Base-by-base conservation (phyloP, 2,888 invertebrate genomes). In the Adelphocoris suturalis region DNA sequence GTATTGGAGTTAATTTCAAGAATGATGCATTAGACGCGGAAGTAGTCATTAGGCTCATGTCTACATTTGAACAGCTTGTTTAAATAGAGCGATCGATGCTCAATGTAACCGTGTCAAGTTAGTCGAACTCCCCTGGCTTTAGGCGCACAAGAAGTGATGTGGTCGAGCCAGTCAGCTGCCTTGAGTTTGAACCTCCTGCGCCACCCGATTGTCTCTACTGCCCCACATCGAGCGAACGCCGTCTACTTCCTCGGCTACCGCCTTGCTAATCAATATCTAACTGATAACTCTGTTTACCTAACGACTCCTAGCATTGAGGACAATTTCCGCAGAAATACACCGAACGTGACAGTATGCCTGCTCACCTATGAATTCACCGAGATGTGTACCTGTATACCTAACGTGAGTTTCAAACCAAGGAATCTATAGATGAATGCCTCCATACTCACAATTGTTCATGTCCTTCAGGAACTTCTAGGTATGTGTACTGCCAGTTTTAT, bases 271-370 rank as follows among this genome's bases (percentile, higher is more conserved):
- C 76, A 37, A 76, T 76, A 76, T 0, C 3, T 1, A 37, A 37
- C 76, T 76, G 76, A 76, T 76, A 76, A 76, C 76, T 76, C 27
- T 76, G 76, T 76, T 76, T 76, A 76, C 76, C 16, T 76, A 27
- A 37, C 28, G 23, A 76, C 76, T 37, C 13, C 76, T 27, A 76
- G 27, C 28, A 4, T 19, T 27, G 14, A 27, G 27, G 23, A 19
- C 12, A 19, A 14, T 12, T 4, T 27, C 16, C 37, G 16, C 23
- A 75, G 27, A 27, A 27, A 27, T 76, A 9, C 0, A 12, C 23
- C 7, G 23, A 19, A 76, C 14, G 37, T 37, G 23, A 76, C 27
- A 76, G 37, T 27, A 4, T 9, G 27, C 14, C 1, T 9, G 1
- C 27, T 7, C 27, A 19, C n/a, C 37, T 37, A 37, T 27, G 76